These are phyloP conservation scores for Lophius piscatorius DNA, from an alignment of 2,113 vertebrate genomes.

Conservation along the genomic window DNA sequence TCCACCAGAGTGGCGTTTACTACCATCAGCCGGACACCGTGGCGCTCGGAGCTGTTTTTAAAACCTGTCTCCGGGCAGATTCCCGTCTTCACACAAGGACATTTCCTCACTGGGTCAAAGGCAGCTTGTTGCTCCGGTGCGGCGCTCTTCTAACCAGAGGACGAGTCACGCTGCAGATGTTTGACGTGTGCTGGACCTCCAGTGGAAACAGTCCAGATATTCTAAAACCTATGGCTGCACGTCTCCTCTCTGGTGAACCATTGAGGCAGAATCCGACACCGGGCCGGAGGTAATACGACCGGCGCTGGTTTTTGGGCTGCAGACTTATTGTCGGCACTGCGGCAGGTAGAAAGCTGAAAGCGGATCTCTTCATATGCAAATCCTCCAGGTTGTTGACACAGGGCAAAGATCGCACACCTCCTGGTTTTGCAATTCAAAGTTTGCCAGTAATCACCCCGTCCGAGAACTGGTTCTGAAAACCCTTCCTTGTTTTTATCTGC, in stretches of 20 bases:
- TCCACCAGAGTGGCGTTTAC: conserved; percentile 51
- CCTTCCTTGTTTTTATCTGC: conserved; percentile 3
- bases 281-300: conserved; percentile 21
- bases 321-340: conserved; percentile 39
- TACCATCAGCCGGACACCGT: conserved; percentile 22
- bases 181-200: background rate
- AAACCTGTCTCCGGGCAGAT: conserved; percentile 57
- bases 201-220: conserved; percentile 31
- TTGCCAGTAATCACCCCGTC: conserved; percentile 55
- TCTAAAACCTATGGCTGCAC: background rate
- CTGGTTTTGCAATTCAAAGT: conserved; percentile 21
- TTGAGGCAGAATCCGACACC: conserved; percentile 1
- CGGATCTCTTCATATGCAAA: conserved; percentile 43
- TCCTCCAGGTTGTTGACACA: conserved; percentile 24
- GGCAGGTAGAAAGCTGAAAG: conserved; percentile 14
- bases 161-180: background rate
- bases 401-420: conserved; percentile 18
- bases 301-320: conserved; percentile 9
- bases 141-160: background rate
- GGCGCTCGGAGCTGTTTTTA: conserved; percentile 54
- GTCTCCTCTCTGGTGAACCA: background rate
- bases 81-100: conserved; percentile 58
- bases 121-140: conserved; percentile 50
- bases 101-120: conserved; percentile 52
- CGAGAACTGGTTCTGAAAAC: conserved; percentile 4